Conservation (phyloP, 2,797 vertebrate species). For the Melopsittacus undulatus region DNA sequence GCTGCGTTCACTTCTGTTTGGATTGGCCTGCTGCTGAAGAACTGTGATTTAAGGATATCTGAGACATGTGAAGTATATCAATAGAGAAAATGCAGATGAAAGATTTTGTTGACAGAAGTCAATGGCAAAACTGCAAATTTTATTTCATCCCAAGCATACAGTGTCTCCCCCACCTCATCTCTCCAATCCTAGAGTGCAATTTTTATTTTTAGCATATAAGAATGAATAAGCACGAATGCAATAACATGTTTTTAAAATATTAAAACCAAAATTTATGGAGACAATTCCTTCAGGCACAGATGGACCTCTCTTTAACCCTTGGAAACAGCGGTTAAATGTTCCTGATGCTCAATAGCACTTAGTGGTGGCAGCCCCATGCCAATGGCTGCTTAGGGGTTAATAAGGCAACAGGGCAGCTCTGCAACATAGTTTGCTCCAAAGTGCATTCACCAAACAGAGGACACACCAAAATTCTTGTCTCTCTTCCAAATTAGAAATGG, state of each 20-base stretch:
- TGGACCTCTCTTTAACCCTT: not conserved
- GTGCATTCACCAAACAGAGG: not conserved
- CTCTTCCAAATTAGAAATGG: not conserved
- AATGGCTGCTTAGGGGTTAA: not conserved
- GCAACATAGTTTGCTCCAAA: not conserved
- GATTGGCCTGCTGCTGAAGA: not conserved
- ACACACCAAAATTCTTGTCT: not conserved
- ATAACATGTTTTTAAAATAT: not conserved
- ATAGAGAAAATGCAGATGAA: slow-evolving; percentile 30
- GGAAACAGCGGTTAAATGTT: not conserved
- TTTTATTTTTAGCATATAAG: not conserved
- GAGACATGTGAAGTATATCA: not conserved
- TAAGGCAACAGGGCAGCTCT: not conserved
- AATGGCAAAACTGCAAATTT: not conserved
- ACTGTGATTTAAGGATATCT: slow-evolving; percentile 1
- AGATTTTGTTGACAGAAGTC: not conserved
- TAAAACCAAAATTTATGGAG: not conserved
- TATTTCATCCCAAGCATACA: not conserved
- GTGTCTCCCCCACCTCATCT: not conserved
- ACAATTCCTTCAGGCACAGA: not conserved
- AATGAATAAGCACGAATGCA: not conserved
- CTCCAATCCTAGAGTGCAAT: not conserved
- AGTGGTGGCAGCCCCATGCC: not conserved
- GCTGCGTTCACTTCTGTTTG: not conserved
- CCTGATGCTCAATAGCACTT: not conserved